Evolutionary conservation across 1,140 invertebrate genomes (phyloP), one percentile per base, ranked within the genome.

Genomic region (Agrypnia vestita): DNA sequence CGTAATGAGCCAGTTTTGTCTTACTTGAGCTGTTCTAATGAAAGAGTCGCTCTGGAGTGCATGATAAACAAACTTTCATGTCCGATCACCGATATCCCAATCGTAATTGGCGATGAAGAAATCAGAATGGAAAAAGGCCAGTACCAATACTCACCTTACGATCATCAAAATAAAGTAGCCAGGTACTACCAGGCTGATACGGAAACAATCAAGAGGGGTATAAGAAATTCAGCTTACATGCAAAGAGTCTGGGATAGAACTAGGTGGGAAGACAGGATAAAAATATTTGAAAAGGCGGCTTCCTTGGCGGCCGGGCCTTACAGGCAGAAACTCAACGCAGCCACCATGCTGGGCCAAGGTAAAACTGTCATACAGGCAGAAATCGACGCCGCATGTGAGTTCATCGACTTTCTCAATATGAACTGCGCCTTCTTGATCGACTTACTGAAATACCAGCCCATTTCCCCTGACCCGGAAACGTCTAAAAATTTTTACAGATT

Each of bases 341-440:
- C 96, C 0, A 99, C 97, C 6, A 99, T 99, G 96, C 86, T 99
- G 21, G 97, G 97, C 1, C 97, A 98, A 88, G 93, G 93, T 1
- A 99, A 99, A 88, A 98, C 95, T 49, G 92, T 94, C 4, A 93
- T 97, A 46, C 97, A 99, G 89, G 97, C 97, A 11, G 97, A 99
- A 90, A 97, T 99, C 78, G 97, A 99, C 90, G 91, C 97, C 8
- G 62, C 73, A 1, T 80, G 73, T n/a, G 62, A 69, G 67, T 51
- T 80, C 9, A 51, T 75, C 11, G 79, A 80, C 44, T 80, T 80
- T 15, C 44, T 76, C 13, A 80, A 61, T 43, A 19, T 98, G 84
- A 97, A 99, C 88, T 94, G 95, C 0, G 94, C 92, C 85, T 98
- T 95, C 89, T 92, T 95, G 0, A 93, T 95, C 87, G 94, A 96